Conservation (phyloP, 2,888 invertebrate species). For the Scaptomyza cyrtandrae region DNA sequence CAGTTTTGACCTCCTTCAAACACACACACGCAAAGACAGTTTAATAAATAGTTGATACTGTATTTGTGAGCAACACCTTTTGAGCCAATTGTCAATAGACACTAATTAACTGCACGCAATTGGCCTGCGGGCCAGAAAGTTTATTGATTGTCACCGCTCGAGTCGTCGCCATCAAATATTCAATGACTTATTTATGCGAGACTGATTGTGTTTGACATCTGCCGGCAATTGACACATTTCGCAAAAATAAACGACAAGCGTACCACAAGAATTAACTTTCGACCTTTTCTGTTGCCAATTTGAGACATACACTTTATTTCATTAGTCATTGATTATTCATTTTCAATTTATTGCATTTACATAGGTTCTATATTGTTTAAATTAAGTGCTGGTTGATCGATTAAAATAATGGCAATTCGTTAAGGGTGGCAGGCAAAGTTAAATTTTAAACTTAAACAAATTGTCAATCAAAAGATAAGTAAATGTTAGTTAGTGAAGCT, state of each 20-base stretch:
- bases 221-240: slow-evolving; percentile 73
- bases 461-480: too few species aligned
- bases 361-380: neutral
- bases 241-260: slow-evolving; percentile 41
- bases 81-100: slow-evolving; percentile 47
- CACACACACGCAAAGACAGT: slow-evolving; percentile 3
- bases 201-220: slow-evolving; percentile 74
- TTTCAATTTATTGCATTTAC: neutral
- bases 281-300: neutral
- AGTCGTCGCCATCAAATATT: slow-evolving; percentile 22
- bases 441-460: too few species aligned
- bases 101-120: slow-evolving; percentile 77
- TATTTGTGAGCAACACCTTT: slow-evolving; percentile 74
- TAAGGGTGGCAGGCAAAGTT: too few species aligned
- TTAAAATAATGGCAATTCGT: too few species aligned
- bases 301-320: slow-evolving; percentile 2
- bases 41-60: slow-evolving; percentile 62
- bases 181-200: slow-evolving; percentile 70
- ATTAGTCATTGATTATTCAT: neutral
- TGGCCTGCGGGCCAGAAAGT: slow-evolving; percentile 15
- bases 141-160: slow-evolving; percentile 52
- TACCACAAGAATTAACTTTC: neutral
- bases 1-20: slow-evolving; percentile 29
- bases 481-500: too few species aligned
- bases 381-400: too few species aligned